Evolutionary conservation across 2,797 vertebrate species (phyloP), one percentile per base, ranked within the genome.

Genomic region (Acropternis orthonyx): DNA sequence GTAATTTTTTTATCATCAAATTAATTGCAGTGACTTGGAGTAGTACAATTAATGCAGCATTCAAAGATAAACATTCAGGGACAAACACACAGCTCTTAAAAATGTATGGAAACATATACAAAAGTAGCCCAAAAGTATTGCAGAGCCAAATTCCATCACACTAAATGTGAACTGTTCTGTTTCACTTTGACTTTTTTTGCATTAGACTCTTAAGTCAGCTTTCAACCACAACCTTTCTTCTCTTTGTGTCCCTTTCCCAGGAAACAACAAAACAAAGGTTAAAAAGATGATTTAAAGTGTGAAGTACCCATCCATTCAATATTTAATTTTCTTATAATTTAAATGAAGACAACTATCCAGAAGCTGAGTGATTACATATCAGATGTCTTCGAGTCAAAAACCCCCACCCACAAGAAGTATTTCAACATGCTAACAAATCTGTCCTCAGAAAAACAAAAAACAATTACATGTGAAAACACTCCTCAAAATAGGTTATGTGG

Each of bases 361-460:
- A 92, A 41, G 3, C 6, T 28, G 12, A 48, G 5, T 52, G 41
- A 71, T 26, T 71, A 49, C 9, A 63, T 67, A 32, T 68, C 20
- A 81, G 24, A 34, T 23, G 3, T 56, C 14, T 66, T 52, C n/a
- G 23, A 77, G n/a, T n/a, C 3, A 36, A 88, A 87, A 79, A 75
- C 4, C 0, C 1, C 9, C 10, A 55, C 19, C 0, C 8, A 49
- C 69, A 85, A 3, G 5, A 41, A 56, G 13, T 17, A 44, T 55
- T 85, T 85, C 37, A n/a, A 37, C 37, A 58, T 15, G 27, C 4
- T 43, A 61, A 81, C 2, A 69, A 55, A 66, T n/a, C 3, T 54
- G 4, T 26, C 30, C 65, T 48, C 21, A 55, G n/a, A 7, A 7
- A 10, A 28, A 8, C 3, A 22, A 4, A 22, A 23, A 14, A 2